Conservation (phyloP, 2,797 vertebrate species). For the Alouatta caraya region DNA sequence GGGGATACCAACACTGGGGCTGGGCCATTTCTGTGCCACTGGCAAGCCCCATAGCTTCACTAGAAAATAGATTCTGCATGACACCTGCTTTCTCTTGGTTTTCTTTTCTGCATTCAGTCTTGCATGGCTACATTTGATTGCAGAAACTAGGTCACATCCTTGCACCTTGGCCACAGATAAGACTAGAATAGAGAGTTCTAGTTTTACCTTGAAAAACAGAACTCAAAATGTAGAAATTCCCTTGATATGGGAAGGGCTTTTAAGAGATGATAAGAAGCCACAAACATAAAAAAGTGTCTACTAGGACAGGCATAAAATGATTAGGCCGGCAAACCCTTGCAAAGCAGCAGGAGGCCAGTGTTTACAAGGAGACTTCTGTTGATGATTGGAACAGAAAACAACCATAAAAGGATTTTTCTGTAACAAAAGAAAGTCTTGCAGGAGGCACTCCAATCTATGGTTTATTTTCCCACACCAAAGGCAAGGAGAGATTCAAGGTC, state of each 20-base stretch:
- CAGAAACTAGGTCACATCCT: slow-evolving; percentile 28
- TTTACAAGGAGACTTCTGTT: not conserved
- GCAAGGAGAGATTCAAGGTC: not conserved
- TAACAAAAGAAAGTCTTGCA: not conserved
- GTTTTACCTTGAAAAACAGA: slow-evolving; percentile 24
- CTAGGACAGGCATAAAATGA: not conserved
- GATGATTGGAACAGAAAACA: not conserved
- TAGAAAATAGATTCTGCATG: not conserved
- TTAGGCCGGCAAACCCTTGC: not conserved
- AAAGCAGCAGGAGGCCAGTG: not conserved
- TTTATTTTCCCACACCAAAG: not conserved
- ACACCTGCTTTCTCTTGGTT: not conserved
- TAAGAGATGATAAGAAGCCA: not conserved
- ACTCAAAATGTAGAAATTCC: not conserved
- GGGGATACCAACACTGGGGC: not conserved
- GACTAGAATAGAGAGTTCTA: not conserved
- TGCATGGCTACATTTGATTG: not conserved
- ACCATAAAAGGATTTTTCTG: not conserved
- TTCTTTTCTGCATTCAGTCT: not conserved
- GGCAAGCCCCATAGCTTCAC: not conserved
- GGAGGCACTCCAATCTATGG: not conserved
- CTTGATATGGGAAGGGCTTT: slow-evolving; percentile 21
- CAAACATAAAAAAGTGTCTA: not conserved
- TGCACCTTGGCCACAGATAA: not conserved
- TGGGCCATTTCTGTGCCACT: not conserved